Base-by-base conservation (phyloP, 2,888 invertebrate species). In the Nemoura dubitans region DNA sequence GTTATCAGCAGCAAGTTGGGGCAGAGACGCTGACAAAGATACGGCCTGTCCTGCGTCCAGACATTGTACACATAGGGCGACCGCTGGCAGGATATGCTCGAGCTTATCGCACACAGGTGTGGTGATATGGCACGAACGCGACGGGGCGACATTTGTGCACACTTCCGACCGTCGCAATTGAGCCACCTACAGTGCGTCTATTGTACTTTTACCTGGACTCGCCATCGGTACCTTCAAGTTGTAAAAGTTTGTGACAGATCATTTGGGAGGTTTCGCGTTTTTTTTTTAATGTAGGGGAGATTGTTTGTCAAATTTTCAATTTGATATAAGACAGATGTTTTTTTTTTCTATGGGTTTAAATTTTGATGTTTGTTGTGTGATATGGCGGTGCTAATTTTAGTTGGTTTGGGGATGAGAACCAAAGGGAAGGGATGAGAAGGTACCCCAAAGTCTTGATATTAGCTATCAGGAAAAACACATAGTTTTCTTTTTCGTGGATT, bases 31-130 rank as follows among this genome's bases (percentile, higher is more conserved):
- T 26, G 78, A 78, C 78, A 78, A 78, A 78, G 78, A 78, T 78
- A 78, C 78, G 27, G 28, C 28, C 14, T 78, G 78, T 78, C 78
- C 78, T 7, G 27, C 25, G 59, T 59, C 59, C 59, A 59, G 59
- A 14, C 59, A 21, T 7, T 14, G 59, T 21, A 59, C 59, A 59
- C 59, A 36, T 36, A 21, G 59, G 16, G 21, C 21, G 59, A 59
- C 59, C 59, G 21, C 14, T 7, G 59, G 21, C 59, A 59, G 59
- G 59, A 59, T 59, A 59, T 21, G 21, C 21, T 10, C 36, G 36
- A 36, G 36, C 28, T 26, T 78, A 78, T 27, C 78, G 25, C 27
- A 78, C 25, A 78, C 28, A 78, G 26, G 78, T 78, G 78, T 78
- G 78, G 28, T 78, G 28, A 27, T 78, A 78, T 78, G 28, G 7